Base-by-base conservation (phyloP, 2,113 vertebrate species). In the Dendrocopos noguchii region DNA sequence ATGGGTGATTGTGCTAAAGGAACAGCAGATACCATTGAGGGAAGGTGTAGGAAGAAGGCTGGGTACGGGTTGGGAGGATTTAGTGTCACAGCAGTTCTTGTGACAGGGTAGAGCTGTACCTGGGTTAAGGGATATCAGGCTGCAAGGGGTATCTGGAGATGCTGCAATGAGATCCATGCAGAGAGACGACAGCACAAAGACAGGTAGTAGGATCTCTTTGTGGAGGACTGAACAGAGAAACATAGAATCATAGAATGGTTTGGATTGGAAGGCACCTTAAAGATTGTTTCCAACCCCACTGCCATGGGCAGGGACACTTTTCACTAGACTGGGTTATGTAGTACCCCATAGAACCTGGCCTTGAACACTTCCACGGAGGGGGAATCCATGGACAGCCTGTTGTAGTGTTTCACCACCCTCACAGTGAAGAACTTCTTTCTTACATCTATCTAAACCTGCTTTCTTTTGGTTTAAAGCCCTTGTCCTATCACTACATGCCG, bases 21-120 rank as follows among this genome's bases (percentile, higher is more conserved):
- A 88, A 91, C 0, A 3, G 50, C 44, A 68, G 33, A 46, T 2
- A 3, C 22, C 25, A 20, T 31, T 2, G 25, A 72, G 55, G 15
- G 20, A 79, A 76, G n/a, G 9, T 63, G 24, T 73, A 55, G 50
- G 59, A 84, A 61, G 17, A 72, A 72, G 22, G 31, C 15, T 61
- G 31, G 12, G 7, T 34, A 39, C 33, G 28, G 39, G 6, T 7
- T 89, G 71, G 81, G 39, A 87, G 16, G 17, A 34, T 73, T 47
- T 75, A n/a, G 17, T 12, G 6, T 46, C 29, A 36, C 3, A 5
- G 33, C 0, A 1, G 53, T 72, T 64, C 0, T 0, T 53, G 31
- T 75, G 44, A 22, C 11, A 73, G 46, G n/a, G 12, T 46, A 67
- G 61, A 77, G 8, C 9, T 74, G n/a, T 19, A 52, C 4, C 11